phyloP scores from a whole-genome alignment of 2,797 vertebrate genomes.

The Pipistrellus pygmaeus region DNA sequence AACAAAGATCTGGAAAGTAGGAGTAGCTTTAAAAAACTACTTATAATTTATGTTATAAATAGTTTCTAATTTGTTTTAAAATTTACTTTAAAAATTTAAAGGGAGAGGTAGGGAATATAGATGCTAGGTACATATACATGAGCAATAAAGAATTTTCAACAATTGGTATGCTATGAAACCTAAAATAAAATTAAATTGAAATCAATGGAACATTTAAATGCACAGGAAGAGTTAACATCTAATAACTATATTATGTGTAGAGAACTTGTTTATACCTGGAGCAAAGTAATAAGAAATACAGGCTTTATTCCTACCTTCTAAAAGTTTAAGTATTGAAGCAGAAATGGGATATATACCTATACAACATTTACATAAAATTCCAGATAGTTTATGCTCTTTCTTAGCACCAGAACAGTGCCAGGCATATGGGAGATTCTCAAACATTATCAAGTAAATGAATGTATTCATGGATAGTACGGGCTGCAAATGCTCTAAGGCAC shows the following conservation, averaged over 20 bases:
- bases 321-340: not conserved
- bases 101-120: not conserved
- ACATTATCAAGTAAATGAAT: not conserved
- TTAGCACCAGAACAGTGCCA: not conserved
- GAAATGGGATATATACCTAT: not conserved
- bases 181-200: not conserved
- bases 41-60: not conserved
- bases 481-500: not conserved
- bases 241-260: not conserved
- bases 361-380: not conserved
- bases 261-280: not conserved
- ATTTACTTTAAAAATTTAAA: not conserved
- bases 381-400: not conserved
- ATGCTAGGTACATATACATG: not conserved
- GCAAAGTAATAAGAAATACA: slow-evolving; percentile 5
- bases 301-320: not conserved
- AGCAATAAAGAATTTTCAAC: not conserved
- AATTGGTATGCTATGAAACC: not conserved
- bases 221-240: not conserved
- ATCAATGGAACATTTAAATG: not conserved
- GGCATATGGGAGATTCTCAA: not conserved
- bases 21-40: not conserved
- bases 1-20: not conserved
- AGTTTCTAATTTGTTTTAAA: slow-evolving; percentile 9
- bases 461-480: not conserved